These are phyloP conservation scores for Chaetodon auriga DNA, from an alignment of 2,113 vertebrate species.

Conservation along the genomic window DNA sequence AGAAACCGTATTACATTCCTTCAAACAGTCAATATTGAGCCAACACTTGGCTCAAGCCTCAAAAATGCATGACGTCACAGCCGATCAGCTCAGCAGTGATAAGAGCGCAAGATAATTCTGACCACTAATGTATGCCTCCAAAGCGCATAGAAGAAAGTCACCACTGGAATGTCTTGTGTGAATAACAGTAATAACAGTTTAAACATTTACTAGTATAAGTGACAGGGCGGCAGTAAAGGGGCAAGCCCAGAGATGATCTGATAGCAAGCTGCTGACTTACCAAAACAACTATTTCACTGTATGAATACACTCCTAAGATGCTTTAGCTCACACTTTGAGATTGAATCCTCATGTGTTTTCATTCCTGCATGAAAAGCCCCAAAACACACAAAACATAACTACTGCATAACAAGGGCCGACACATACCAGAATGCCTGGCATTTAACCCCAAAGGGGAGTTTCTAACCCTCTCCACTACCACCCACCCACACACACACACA, in stretches of 20 bases:
- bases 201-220: constrained; percentile 72
- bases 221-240: constrained; percentile 45
- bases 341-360: constrained; percentile 37
- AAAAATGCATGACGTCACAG: constrained; percentile 28
- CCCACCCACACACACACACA: constrained; percentile 28
- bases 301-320: background rate
- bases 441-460: constrained; percentile 58
- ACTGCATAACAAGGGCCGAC: background rate
- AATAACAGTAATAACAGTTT: constrained; percentile 53
- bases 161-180: constrained; percentile 23
- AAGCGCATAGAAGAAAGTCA: constrained; percentile 48
- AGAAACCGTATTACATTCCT: background rate
- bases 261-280: constrained; percentile 45
- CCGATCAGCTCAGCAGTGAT: constrained; percentile 45
- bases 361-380: constrained; percentile 14
- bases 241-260: constrained; percentile 44
- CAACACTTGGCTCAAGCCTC: constrained; percentile 20
- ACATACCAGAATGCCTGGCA: constrained; percentile 35
- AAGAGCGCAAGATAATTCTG: constrained; percentile 13
- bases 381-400: constrained; percentile 14
- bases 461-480: constrained; percentile 25
- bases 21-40: constrained; percentile 10
- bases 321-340: constrained; percentile 11
- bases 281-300: constrained; percentile 26
- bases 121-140: constrained; percentile 28